Evolutionary conservation across 2,888 invertebrate genomes (phyloP).

Genomic region (Salpingus planirostris): DNA sequence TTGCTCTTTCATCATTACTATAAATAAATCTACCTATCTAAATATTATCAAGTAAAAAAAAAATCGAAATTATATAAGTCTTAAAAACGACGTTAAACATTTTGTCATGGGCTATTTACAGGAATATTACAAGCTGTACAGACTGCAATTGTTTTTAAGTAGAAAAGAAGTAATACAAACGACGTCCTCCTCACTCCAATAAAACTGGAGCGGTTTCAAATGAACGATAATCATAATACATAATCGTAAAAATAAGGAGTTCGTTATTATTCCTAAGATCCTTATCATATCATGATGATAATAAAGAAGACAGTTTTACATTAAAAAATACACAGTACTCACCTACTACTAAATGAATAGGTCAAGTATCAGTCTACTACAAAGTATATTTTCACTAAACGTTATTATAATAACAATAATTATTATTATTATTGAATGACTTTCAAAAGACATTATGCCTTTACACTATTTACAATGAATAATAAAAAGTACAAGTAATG

Average conservation of each 20-base stretch:
- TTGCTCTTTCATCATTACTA: too few relatives aligned
- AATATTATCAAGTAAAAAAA: too few relatives aligned
- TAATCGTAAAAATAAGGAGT: neutral
- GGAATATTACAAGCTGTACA: conserved; percentile 39
- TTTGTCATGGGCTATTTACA: conserved; percentile 26
- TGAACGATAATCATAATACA: conserved; percentile 17
- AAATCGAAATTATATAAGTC: conserved; percentile 1
- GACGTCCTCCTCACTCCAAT: conserved; percentile 32
- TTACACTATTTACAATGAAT: conserved; percentile 45
- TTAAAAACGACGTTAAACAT: conserved; percentile 11
- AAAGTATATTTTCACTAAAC: conserved; percentile 31
- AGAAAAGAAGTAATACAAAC: conserved; percentile 24
- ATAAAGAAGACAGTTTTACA: conserved; percentile 37
- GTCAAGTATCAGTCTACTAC: conserved; percentile 42
- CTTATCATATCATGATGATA: conserved; percentile 7
- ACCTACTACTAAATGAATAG: conserved; percentile 38
- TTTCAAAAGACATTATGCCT: conserved; percentile 38
- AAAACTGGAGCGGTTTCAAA: conserved; percentile 41
- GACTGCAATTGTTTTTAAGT: conserved; percentile 36
- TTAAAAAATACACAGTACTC: conserved; percentile 41
- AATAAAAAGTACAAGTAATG: too few relatives aligned
- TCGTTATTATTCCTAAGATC: neutral
- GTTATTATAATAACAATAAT: too few relatives aligned
- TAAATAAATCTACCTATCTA: too few relatives aligned
- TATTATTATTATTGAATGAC: too few relatives aligned